Percentiles rank a stretch among this genome's conserved stretches.
Conservation (phyloP, 2,113 vertebrate genomes). For the Macrotus californicus region DNA sequence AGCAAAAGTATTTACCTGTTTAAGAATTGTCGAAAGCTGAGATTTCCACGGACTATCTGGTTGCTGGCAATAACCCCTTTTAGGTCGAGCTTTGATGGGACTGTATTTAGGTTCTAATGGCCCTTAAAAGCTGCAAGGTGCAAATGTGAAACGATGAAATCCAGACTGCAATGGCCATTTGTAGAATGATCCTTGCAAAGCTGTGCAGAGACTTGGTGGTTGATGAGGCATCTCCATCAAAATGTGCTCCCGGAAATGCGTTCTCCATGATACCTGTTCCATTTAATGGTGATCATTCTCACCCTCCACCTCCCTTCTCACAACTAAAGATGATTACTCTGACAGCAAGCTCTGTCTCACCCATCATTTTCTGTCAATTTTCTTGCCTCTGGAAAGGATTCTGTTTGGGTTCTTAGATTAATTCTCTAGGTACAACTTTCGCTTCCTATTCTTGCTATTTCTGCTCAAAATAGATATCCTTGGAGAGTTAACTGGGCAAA, state of each 20-base stretch:
- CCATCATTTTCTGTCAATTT: constrained; percentile 68
- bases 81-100: constrained; percentile 75
- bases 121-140: constrained; percentile 80
- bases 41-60: constrained; percentile 59
- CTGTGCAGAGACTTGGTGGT: constrained; percentile 72
- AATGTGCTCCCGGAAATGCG: constrained; percentile 74
- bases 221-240: constrained; percentile 79
- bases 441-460: constrained; percentile 66
- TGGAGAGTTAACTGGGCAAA: constrained; percentile 59
- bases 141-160: constrained; percentile 80
- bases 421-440: constrained; percentile 64
- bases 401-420: constrained; percentile 74
- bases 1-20: constrained; percentile 80
- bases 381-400: constrained; percentile 68
- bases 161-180: constrained; percentile 76
- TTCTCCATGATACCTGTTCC: constrained; percentile 73
- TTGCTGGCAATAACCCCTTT: constrained; percentile 72
- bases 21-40: constrained; percentile 72
- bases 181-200: constrained; percentile 76
- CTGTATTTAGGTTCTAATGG: constrained; percentile 77
- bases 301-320: constrained; percentile 29
- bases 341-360: constrained; percentile 69
- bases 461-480: constrained; percentile 69
- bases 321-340: constrained; percentile 65
- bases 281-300: constrained; percentile 74